These are phyloP conservation scores for Mesorhabditis sp. DNA, from an alignment of 2,888 invertebrate species.

Conservation along the genomic window DNA sequence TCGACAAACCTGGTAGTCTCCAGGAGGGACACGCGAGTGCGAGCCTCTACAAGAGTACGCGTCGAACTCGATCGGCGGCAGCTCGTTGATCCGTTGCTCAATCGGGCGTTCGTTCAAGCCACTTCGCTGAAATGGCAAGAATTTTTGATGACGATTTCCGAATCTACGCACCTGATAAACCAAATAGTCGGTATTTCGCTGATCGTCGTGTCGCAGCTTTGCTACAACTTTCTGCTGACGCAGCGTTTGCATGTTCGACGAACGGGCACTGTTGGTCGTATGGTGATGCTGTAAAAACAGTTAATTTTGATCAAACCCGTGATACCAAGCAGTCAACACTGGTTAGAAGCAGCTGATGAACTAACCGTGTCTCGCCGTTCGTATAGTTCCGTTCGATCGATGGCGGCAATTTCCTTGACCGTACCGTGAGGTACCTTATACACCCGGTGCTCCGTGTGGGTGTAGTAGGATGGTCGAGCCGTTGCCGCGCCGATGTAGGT, in stretches of 20 bases:
- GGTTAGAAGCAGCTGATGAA: too few relatives aligned
- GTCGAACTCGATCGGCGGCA: constrained; percentile 6
- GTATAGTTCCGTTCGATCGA: constrained; percentile 31
- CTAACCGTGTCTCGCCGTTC: neutral
- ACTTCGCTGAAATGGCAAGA: neutral
- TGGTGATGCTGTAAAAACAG: neutral
- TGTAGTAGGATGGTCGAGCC: constrained; percentile 5
- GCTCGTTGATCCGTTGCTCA: constrained; percentile 5
- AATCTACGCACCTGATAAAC: neutral
- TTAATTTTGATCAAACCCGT: neutral
- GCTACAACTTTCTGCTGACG: neutral
- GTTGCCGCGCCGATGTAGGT: constrained; percentile 16
- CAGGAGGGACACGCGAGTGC: neutral
- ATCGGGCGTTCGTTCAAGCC: neutral
- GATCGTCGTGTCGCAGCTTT: neutral
- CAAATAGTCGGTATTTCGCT: constrained; percentile 2
- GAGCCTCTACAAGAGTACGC: neutral
- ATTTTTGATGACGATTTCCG: too few relatives aligned
- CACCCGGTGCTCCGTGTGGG: constrained; percentile 2
- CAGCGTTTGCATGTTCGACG: constrained; percentile 1
- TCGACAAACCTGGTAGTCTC: neutral
- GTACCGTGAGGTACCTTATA: constrained; percentile 7
- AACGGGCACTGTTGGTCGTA: neutral
- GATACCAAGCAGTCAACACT: neutral
- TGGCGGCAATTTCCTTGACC: constrained; percentile 30